Evolutionary conservation across 2,113 vertebrate species (phyloP).

Genomic region (Erythrolamprus reginae): DNA sequence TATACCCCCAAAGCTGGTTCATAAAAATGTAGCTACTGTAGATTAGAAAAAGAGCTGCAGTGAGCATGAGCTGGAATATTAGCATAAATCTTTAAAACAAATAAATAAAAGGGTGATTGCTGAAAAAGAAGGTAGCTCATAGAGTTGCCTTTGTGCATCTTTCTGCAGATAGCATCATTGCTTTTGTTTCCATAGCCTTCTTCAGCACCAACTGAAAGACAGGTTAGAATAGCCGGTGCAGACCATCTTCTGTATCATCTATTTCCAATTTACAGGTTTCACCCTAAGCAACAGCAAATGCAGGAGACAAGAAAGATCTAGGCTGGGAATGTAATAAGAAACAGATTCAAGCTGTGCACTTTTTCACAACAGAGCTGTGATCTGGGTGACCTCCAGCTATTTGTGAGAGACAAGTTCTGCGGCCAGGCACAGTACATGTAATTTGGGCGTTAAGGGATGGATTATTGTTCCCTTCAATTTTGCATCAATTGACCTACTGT

Average conservation of each 20-base stretch:
- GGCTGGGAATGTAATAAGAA: background rate
- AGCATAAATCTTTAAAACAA: background rate
- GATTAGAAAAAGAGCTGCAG: background rate
- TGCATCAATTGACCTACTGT: background rate
- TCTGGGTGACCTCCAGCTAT: background rate
- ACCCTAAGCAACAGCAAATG: background rate
- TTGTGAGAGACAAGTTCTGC: background rate
- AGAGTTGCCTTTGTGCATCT: background rate
- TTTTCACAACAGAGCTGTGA: background rate
- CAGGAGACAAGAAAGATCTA: background rate
- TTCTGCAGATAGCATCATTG: conserved; percentile 43
- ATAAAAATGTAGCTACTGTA: background rate
- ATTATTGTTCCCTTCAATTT: background rate
- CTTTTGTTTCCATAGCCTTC: conserved; percentile 98
- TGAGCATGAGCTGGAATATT: background rate
- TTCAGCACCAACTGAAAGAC: conserved; percentile 89
- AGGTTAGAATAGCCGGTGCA: background rate
- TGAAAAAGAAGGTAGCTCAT: background rate
- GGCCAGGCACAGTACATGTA: background rate
- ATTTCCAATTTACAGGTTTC: background rate
- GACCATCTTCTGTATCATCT: background rate
- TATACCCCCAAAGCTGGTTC: background rate
- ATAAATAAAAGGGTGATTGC: background rate
- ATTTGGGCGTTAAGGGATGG: background rate
- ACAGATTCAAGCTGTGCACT: background rate